Base-by-base conservation (phyloP, 2,797 vertebrate species). In the Molossus alvarezi region DNA sequence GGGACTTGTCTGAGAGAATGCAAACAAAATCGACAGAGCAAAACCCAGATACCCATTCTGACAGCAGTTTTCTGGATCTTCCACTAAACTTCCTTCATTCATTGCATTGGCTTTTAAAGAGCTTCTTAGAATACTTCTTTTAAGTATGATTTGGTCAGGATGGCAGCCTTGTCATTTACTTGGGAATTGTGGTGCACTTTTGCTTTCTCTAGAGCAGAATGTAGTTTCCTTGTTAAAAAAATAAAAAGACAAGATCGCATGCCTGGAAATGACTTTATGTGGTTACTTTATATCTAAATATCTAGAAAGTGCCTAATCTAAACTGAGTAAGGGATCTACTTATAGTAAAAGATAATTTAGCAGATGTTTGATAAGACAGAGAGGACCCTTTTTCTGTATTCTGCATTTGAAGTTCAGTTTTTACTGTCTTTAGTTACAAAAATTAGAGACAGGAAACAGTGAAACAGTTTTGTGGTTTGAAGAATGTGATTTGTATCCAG, bases 401-500 rank as follows among this genome's bases (percentile, higher is more conserved):
- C 69, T 95, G 55, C 60, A 90, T 10, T 27, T 55, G 27, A 82
- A 85, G 76, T 94, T 96, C 33, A 41, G 12, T 53, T 86, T 67
- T 90, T 69, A 94, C 48, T 91, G 37, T 71, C 29, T 97, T 97
- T 94, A 5, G 0, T 96, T 98, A 81, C 48, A 95, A 95, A 96
- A 97, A 76, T 94, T 8, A 41, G 86, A 97, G 96, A 94, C 29
- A 62, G 90, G 95, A 98, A 97, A 81, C 23, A 89, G 53, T 89
- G 97, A 94, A 97, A 83, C 79, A 96, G 20, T 95, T 85, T 80
- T 97, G 97, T 91, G 94, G 88, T 95, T 88, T 97, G 90, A 97
- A 97, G 96, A 98, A 92, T 96, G 95, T 82, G 72, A 85, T 90
- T 96, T 96, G 95, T 95, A 76, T 96, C 97, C 88, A 92, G 93